Percentiles rank a stretch among this genome's conserved stretches.
These are phyloP conservation scores for Micromussa lordhowensis DNA, from an alignment of 92 coral and sea anemone species.

Conservation along the genomic window DNA sequence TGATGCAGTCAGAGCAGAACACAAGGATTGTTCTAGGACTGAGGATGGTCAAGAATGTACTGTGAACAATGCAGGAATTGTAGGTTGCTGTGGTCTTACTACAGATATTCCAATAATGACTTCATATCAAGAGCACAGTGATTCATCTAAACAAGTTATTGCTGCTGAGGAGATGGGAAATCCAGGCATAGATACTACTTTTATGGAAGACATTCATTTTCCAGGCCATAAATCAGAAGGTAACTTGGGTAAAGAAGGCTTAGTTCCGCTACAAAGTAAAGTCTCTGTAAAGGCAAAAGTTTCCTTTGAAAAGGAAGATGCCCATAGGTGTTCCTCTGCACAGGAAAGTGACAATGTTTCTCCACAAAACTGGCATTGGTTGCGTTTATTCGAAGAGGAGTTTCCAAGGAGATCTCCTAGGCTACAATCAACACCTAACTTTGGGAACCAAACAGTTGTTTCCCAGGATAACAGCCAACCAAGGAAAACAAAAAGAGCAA, in stretches of 20 bases:
- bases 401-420: constrained; percentile 88
- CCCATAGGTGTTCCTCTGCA: background rate
- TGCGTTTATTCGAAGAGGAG: constrained; percentile 82
- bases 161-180: background rate
- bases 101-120: background rate
- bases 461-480: background rate
- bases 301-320: background rate
- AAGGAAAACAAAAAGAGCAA: constrained; percentile 20
- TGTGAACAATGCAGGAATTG: background rate
- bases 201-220: background rate
- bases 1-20: background rate
- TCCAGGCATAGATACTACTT: constrained; percentile 10
- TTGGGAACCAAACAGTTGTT: constrained; percentile 2
- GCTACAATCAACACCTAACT: constrained; percentile 42
- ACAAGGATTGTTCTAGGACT: constrained; percentile 1
- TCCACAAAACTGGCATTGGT: constrained; percentile 56
- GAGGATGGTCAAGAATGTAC: background rate
- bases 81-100: background rate
- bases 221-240: background rate
- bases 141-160: background rate
- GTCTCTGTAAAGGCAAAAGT: background rate
- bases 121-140: background rate
- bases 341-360: background rate
- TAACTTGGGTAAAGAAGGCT: background rate
- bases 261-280: background rate